A percentile compares a stretch with the other conserved stretches of the same genome.
These are phyloP conservation scores for Eolophus roseicapilla DNA, from an alignment of 2,113 vertebrate genomes.

Conservation along the genomic window DNA sequence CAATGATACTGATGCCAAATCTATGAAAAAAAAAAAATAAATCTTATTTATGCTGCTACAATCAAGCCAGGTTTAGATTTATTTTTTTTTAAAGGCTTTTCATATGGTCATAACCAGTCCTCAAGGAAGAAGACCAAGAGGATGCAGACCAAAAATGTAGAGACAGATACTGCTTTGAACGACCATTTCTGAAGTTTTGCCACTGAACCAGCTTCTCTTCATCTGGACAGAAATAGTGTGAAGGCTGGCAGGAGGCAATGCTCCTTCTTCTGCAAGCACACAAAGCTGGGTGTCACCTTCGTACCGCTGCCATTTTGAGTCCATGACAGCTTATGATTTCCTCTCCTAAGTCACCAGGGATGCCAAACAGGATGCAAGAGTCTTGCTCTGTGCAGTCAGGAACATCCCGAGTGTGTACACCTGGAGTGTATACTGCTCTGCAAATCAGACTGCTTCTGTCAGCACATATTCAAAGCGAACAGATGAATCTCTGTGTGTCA, in stretches of 20 bases:
- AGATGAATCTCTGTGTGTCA: constrained; percentile 40
- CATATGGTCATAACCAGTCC: background rate
- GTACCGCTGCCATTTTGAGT: background rate
- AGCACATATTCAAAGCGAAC: constrained; percentile 54
- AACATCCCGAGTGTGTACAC: constrained; percentile 33
- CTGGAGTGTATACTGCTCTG: background rate
- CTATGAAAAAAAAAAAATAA: background rate
- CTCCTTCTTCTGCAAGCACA: background rate
- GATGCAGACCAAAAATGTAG: background rate
- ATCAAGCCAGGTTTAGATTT: background rate
- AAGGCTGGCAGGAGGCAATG: background rate
- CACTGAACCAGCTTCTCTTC: background rate
- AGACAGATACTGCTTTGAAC: background rate
- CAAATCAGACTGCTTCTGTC: constrained; percentile 54
- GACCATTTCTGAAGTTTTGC: background rate
- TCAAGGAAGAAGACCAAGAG: background rate
- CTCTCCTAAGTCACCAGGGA: background rate
- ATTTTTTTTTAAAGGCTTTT: background rate
- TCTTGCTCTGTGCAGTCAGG: background rate
- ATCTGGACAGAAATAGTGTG: background rate
- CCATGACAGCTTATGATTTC: constrained; percentile 11
- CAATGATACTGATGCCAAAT: background rate
- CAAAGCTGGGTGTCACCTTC: background rate
- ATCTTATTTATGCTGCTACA: background rate
- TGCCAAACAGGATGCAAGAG: constrained; percentile 45